Base-by-base conservation (phyloP, 2,888 invertebrate species). In the Noctua fimbriata region DNA sequence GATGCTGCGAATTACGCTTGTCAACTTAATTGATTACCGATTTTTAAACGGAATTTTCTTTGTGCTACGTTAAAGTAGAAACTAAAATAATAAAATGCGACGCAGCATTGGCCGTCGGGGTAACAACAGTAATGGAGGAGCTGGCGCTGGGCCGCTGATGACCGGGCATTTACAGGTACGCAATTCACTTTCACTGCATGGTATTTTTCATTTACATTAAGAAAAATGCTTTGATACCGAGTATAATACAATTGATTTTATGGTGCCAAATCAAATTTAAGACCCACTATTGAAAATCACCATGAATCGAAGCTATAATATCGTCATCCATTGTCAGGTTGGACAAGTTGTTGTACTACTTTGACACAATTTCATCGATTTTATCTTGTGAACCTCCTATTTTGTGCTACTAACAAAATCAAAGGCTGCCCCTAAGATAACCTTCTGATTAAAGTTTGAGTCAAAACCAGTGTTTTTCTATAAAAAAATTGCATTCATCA, bases 91-190 rank as follows among this genome's bases (percentile, higher is more conserved):
- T 14, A 73, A 73, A 44, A 89, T 89, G 89, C 85, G 89, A 18
- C 89, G 88, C 73, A 87, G 28, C 41, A 41, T 74, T 55, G 69
- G 85, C 28, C 79, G 85, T 41, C 82, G 81, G 6, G 77, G 76
- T 47, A 80, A 78, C 18, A 72, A 44, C 47, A 79, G 76, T 79
- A 14, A 36, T 18, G 65, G 73, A 18, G 82, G 77, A 24, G 91
- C 90, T n/a, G 49, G 70, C 28, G 69, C 69, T 21, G 92, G 92
- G 9, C 93, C 93, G 2, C 79, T 93, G 73, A 84, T 91, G 84
- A 92, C 93, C 10, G 90, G 89, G 66, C 93, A 93, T 86, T 77
- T 93, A 65, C 88, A 90, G 81, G 92, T 93, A 87, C 9, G 21
- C n/a, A 47, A 84, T 49, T 36, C 21, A 32, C 24, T 28, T 9